Percentiles rank a stretch among this genome's conserved stretches.
phyloP scores from a whole-genome alignment of 2,797 vertebrate genomes.

The Enteromius treurensis region DNA sequence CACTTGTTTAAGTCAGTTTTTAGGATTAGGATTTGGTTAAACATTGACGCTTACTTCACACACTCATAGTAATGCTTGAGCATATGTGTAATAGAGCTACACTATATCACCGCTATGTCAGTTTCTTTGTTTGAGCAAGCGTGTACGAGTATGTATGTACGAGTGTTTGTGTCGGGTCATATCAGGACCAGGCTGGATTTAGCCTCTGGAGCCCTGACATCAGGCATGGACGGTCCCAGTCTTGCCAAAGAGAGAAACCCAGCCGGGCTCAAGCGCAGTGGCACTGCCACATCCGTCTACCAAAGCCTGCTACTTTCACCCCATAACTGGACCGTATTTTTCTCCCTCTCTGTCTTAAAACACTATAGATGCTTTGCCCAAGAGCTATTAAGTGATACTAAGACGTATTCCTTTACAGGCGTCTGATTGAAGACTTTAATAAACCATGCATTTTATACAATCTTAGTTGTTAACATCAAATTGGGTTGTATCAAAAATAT shows the following conservation, averaged over 20 bases:
- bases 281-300: conserved; percentile 39
- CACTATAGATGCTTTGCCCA: background rate
- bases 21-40: conserved; percentile 21
- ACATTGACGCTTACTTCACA: background rate
- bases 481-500: background rate
- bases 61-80: conserved; percentile 42
- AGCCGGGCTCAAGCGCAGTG: conserved; percentile 31
- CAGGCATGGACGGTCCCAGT: conserved; percentile 61
- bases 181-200: conserved; percentile 63
- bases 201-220: conserved; percentile 68
- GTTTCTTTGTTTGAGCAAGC: conserved; percentile 39
- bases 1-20: background rate
- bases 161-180: conserved; percentile 52
- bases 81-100: conserved; percentile 58
- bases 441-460: background rate
- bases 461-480: background rate
- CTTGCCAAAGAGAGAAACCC: conserved; percentile 54
- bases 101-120: conserved; percentile 58
- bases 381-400: conserved; percentile 3
- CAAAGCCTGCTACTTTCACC: conserved; percentile 39
- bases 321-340: conserved; percentile 22
- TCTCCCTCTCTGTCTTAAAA: conserved; percentile 13
- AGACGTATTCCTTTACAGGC: background rate
- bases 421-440: background rate
- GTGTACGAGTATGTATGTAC: conserved; percentile 47